phyloP scores from a whole-genome alignment of 2,888 invertebrate genomes.

The Spodoptera picta region DNA sequence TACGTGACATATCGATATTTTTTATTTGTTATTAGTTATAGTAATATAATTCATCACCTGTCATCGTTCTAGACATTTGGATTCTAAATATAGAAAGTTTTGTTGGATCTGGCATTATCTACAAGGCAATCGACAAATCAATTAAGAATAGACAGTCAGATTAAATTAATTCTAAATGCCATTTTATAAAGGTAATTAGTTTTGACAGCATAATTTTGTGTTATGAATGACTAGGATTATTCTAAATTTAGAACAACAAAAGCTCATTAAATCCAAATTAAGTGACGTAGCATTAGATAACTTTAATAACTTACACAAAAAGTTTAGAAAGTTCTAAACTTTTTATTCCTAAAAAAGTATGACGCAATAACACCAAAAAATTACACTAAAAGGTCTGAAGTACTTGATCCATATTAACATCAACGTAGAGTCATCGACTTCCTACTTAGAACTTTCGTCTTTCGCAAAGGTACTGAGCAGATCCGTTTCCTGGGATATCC shows the following conservation, averaged over 20 bases:
- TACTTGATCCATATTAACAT: constrained; percentile 62
- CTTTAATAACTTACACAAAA: neutral
- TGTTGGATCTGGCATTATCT: neutral
- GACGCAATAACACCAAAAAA: constrained; percentile 1
- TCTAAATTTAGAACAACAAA: too few relatives aligned
- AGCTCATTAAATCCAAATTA: neutral
- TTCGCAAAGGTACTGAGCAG: constrained; percentile 71
- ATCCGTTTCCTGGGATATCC: constrained; percentile 82
- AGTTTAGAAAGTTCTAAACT: too few relatives aligned
- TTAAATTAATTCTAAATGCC: constrained; percentile 8
- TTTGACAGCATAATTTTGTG: neutral
- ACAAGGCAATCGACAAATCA: constrained; percentile 27
- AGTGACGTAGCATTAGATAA: neutral
- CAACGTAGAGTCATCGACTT: constrained; percentile 65
- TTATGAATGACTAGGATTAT: neutral
- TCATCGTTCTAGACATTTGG: constrained; percentile 6
- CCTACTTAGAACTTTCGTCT: constrained; percentile 84
- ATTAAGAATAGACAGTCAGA: neutral
- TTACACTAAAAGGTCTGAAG: neutral
- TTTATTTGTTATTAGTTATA: too few relatives aligned
- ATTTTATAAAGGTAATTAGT: neutral
- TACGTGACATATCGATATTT: too few relatives aligned
- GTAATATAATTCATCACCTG: too few relatives aligned
- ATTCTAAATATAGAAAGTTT: neutral
- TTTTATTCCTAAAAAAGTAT: neutral